These are phyloP conservation scores for Heterodera filipjevi DNA, from an alignment of 2,888 invertebrate genomes.

Conservation along the genomic window DNA sequence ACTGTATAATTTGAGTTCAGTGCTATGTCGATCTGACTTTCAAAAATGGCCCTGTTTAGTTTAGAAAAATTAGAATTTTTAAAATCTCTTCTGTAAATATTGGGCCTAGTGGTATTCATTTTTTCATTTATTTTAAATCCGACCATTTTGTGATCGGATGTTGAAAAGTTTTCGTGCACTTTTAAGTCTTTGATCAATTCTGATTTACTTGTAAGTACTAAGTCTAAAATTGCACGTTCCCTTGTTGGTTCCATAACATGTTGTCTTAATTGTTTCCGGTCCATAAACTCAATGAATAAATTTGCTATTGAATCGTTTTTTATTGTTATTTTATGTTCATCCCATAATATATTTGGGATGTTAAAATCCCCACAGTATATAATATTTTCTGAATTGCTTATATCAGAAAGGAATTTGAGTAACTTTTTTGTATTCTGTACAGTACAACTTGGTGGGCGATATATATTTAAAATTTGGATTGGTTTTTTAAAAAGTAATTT, in stretches of 20 bases:
- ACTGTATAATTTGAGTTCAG: not conserved
- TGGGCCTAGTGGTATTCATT: not conserved
- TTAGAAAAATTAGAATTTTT: not conserved
- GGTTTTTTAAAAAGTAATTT: too few relatives aligned
- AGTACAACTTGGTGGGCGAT: not conserved
- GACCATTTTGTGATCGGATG: not conserved
- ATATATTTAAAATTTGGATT: too few relatives aligned
- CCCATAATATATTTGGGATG: not conserved
- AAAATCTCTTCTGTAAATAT: not conserved
- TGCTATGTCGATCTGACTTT: not conserved
- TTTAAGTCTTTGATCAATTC: not conserved
- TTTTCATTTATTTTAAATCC: not conserved
- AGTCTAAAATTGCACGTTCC: not conserved
- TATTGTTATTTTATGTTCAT: not conserved
- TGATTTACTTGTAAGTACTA: not conserved
- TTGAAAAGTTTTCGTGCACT: not conserved
- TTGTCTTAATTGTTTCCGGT: not conserved
- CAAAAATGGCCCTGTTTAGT: not conserved
- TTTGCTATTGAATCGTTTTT: not conserved
- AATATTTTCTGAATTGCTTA: not conserved
- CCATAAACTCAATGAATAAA: not conserved
- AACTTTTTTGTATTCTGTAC: not conserved
- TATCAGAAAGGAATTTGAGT: not conserved
- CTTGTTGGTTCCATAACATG: not conserved
- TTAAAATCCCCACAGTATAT: not conserved